A percentile compares a stretch with the other conserved stretches of the same genome.
These are phyloP conservation scores for Brachionus rubens DNA, from an alignment of 1,140 invertebrate species.

Conservation along the genomic window DNA sequence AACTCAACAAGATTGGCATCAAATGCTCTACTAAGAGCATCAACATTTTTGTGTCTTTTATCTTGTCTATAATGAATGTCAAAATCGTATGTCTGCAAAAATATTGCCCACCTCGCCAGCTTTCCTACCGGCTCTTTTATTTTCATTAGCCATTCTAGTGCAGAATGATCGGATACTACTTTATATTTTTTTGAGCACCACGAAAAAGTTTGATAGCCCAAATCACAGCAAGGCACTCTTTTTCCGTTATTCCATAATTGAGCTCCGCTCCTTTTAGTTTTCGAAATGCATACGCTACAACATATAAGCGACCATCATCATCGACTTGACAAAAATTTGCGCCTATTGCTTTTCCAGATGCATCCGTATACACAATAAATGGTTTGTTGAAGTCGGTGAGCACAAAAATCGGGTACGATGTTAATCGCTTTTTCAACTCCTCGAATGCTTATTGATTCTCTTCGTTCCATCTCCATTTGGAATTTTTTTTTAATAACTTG, in stretches of 20 bases:
- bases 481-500: slow-evolving; percentile 58
- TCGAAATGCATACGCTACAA: slow-evolving; percentile 53
- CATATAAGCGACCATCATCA: not conserved
- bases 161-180: slow-evolving; percentile 39
- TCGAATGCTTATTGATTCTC: slow-evolving; percentile 48
- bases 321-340: slow-evolving; percentile 20
- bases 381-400: slow-evolving; percentile 50
- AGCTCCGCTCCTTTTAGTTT: slow-evolving; percentile 57
- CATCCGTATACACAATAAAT: slow-evolving; percentile 50
- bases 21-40: slow-evolving; percentile 41
- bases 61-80: slow-evolving; percentile 45
- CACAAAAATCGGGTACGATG: slow-evolving; percentile 48
- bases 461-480: slow-evolving; percentile 48
- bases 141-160: slow-evolving; percentile 14
- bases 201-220: slow-evolving; percentile 60
- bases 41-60: slow-evolving; percentile 26
- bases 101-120: slow-evolving; percentile 50
- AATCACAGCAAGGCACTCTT: slow-evolving; percentile 63
- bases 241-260: slow-evolving; percentile 60
- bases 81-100: slow-evolving; percentile 32
- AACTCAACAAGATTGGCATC: no score
- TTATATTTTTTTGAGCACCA: slow-evolving; percentile 35
- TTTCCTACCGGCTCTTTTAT: slow-evolving; percentile 58
- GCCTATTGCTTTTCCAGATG: slow-evolving; percentile 46
- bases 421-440: slow-evolving; percentile 48